Base-by-base conservation (phyloP, 2,113 vertebrate genomes). In the Tetrax tetrax region DNA sequence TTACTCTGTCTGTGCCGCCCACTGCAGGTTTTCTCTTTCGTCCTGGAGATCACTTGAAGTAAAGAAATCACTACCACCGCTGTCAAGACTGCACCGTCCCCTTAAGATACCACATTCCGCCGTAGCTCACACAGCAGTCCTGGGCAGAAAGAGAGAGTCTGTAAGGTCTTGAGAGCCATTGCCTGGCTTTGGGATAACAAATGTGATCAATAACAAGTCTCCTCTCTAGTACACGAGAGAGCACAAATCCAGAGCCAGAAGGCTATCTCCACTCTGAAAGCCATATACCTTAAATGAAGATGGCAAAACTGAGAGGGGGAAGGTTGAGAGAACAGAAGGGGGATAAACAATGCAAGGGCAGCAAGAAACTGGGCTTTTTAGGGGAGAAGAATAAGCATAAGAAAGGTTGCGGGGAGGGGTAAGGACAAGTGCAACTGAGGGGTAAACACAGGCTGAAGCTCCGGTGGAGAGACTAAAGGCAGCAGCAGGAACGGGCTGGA, bases 21-120 rank as follows among this genome's bases (percentile, higher is more conserved):
- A n/a, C 94, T 71, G 95, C 69, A 91, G 91, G 45, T 6, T 92
- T 89, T 75, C 81, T 95, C 80, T 89, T 43, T 54, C 3, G 33
- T 85, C 85, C 87, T 61, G 45, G 83, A 63, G 87, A 88, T 68
- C 66, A 2, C 14, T 35, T 8, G 89, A 19, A 82, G 51, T 51
- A 45, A 33, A 37, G 72, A 33, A 81, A 27, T 79, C 2, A 57
- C 80, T 37, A 64, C 45, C 82, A 64, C 91, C n/a, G 16, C 35
- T 77, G 99, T 99, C 99, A 99, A 74, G 99, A 99, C 94, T 98
- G 99, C n/a, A 99, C 98, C 1, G 99, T 99, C 69, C 99, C 99
- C 92, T 99, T 99, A 83, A 99, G 99, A 93, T 99, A 99, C 99
- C 99, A 99, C 99, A 99, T 99, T 11, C 99, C 99, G 1, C 98